These are phyloP conservation scores for Atta cephalotes DNA, from an alignment of 1,140 invertebrate genomes.

Conservation along the genomic window DNA sequence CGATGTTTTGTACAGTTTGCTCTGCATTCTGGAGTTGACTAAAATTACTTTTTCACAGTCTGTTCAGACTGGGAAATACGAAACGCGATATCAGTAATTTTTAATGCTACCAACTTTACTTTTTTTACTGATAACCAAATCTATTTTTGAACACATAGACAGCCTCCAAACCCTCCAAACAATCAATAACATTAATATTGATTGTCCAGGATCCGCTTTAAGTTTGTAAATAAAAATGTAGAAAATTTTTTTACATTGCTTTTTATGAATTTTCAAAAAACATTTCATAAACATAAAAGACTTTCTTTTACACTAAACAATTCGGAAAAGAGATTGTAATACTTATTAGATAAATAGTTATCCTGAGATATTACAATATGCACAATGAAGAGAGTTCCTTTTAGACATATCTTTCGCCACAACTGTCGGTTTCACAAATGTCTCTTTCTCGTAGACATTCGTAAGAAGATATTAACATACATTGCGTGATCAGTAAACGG, in stretches of 20 bases:
- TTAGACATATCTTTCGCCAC: not conserved
- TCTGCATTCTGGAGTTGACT: no score
- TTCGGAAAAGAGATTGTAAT: not conserved
- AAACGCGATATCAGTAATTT: no score
- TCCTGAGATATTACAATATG: not conserved
- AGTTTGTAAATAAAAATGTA: not conserved
- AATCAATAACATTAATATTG: no score
- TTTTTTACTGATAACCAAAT: no score
- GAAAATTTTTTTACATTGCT: not conserved
- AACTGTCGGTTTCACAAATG: not conserved
- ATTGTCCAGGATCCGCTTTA: no score
- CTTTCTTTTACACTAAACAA: not conserved
- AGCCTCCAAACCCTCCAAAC: no score
- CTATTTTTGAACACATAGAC: no score
- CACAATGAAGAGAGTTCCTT: not conserved
- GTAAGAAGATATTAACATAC: conserved; percentile 5
- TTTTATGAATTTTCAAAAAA: not conserved
- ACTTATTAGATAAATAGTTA: no score
- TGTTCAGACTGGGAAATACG: no score
- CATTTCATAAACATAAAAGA: not conserved
- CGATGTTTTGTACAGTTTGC: no score
- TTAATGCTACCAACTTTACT: no score
- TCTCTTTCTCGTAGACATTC: conserved; percentile 6
- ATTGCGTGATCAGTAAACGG: conserved; percentile 11
- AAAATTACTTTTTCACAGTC: no score